Evolutionary conservation across 2,113 vertebrate species (phyloP).

Genomic region (Festucalex cinctus): DNA sequence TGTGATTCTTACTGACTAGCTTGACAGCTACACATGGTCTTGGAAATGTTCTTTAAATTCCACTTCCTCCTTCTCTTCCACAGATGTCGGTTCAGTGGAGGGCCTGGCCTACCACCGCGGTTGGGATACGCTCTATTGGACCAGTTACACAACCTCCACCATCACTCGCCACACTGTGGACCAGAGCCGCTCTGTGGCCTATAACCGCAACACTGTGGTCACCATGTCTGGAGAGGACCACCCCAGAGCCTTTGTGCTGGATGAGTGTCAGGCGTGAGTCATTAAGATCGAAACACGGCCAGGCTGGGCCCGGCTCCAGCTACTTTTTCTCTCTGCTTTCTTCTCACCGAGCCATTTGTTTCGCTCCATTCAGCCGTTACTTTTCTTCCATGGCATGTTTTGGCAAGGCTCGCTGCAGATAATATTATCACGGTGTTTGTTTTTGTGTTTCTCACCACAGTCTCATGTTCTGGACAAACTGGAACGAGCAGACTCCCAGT

Average conservation of each 20-base stretch:
- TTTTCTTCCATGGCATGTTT: conserved; percentile 7
- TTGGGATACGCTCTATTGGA: conserved; percentile 96
- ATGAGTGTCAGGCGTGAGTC: conserved; percentile 92
- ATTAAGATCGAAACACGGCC: conserved; percentile 7
- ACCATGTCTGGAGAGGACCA: conserved; percentile 96
- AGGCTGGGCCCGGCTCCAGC: conserved; percentile 1
- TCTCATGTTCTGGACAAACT: conserved; percentile 96
- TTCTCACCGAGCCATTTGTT: conserved; percentile 29
- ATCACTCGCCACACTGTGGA: conserved; percentile 93
- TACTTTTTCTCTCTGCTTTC: conserved; percentile 13
- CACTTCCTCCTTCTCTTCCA: neutral
- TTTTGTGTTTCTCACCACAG: conserved; percentile 17
- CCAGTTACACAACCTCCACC: conserved; percentile 94
- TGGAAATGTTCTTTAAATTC: conserved; percentile 65
- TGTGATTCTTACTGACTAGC: conserved; percentile 10
- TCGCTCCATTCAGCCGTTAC: conserved; percentile 16
- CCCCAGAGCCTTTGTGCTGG: conserved; percentile 90
- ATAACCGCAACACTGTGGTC: conserved; percentile 89
- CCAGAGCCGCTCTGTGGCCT: conserved; percentile 83
- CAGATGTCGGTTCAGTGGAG: conserved; percentile 95
- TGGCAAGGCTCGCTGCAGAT: conserved; percentile 7
- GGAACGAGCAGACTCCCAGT: conserved; percentile 96
- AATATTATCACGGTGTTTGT: conserved; percentile 12
- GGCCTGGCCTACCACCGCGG: conserved; percentile 92
- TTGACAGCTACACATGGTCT: neutral